phyloP scores from a whole-genome alignment of 2,888 invertebrate species.

The Synanthedon formicaeformis region DNA sequence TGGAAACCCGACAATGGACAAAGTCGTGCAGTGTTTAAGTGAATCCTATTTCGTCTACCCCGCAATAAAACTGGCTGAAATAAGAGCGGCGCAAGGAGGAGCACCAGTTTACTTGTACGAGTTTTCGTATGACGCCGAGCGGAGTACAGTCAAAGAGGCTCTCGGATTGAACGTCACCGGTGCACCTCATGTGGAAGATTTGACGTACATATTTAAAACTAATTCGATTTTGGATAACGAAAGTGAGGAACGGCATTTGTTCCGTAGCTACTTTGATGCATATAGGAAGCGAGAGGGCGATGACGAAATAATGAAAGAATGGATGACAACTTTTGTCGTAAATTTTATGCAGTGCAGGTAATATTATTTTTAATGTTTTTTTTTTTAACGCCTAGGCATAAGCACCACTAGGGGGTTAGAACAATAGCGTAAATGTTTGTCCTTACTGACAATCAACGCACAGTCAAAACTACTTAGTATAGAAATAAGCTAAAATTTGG shows the following conservation, averaged over 20 bases:
- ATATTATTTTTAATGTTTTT: conserved; percentile 3
- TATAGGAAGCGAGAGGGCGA: not conserved
- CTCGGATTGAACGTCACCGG: conserved; percentile 46
- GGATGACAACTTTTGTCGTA: conserved; percentile 35
- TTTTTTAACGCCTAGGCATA: no score
- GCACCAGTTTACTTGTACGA: conserved; percentile 65
- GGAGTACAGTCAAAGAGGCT: conserved; percentile 52
- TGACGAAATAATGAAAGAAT: conserved; percentile 29
- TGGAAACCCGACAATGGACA: conserved; percentile 23
- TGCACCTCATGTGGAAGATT: conserved; percentile 72
- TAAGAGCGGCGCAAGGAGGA: conserved; percentile 19
- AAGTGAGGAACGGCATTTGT: not conserved
- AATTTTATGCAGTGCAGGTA: conserved; percentile 44
- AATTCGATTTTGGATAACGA: conserved; percentile 24
- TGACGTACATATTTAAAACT: conserved; percentile 63
- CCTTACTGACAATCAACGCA: no score
- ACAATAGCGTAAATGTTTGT: no score
- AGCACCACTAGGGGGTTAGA: no score
- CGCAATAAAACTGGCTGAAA: conserved; percentile 31
- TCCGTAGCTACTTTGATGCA: not conserved
- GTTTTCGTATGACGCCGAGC: conserved; percentile 60
- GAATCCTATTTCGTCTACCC: conserved; percentile 43
- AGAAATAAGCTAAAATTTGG: no score
- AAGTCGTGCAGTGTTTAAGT: conserved; percentile 30
- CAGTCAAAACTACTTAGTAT: no score